phyloP scores from a whole-genome alignment of 2,888 invertebrate genomes.

The Leucoma salicis region DNA sequence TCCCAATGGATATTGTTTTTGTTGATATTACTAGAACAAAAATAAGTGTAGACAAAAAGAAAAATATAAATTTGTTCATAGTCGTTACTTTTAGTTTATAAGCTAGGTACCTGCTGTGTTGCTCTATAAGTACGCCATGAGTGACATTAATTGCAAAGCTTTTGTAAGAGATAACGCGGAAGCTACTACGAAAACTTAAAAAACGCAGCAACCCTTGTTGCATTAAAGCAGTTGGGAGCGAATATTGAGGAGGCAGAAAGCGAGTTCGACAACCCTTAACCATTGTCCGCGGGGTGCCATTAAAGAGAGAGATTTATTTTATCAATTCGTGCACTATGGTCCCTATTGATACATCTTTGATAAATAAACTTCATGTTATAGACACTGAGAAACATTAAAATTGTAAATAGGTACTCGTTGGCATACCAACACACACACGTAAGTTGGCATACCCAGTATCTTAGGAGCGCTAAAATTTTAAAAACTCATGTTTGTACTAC shows the following conservation, averaged over 20 bases:
- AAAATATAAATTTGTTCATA: slow-evolving; percentile 64
- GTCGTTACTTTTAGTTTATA: slow-evolving; percentile 52
- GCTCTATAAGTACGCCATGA: slow-evolving; percentile 76
- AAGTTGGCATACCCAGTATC: slow-evolving; percentile 28
- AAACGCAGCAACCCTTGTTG: slow-evolving; percentile 79
- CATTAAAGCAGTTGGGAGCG: slow-evolving; percentile 80
- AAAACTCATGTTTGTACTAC: too few species aligned
- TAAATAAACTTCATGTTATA: slow-evolving; percentile 79
- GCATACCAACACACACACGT: too few species aligned
- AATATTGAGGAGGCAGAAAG: slow-evolving; percentile 79
- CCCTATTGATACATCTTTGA: too few species aligned
- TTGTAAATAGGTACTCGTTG: too few species aligned
- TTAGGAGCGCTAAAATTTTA: too few species aligned
- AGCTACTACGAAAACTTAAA: slow-evolving; percentile 78
- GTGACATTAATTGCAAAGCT: slow-evolving; percentile 74
- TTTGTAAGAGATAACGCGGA: slow-evolving; percentile 82
- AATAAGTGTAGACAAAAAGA: slow-evolving; percentile 62
- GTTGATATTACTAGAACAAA: too few species aligned
- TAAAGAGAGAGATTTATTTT: slow-evolving; percentile 76
- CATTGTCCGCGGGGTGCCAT: slow-evolving; percentile 78
- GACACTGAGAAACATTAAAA: too few species aligned
- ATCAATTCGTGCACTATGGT: slow-evolving; percentile 77
- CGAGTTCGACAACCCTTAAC: slow-evolving; percentile 76
- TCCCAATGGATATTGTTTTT: too few species aligned
- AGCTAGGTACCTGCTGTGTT: slow-evolving; percentile 75